Base-by-base conservation (phyloP, 2,888 invertebrate species). In the Cyclophora punctaria region DNA sequence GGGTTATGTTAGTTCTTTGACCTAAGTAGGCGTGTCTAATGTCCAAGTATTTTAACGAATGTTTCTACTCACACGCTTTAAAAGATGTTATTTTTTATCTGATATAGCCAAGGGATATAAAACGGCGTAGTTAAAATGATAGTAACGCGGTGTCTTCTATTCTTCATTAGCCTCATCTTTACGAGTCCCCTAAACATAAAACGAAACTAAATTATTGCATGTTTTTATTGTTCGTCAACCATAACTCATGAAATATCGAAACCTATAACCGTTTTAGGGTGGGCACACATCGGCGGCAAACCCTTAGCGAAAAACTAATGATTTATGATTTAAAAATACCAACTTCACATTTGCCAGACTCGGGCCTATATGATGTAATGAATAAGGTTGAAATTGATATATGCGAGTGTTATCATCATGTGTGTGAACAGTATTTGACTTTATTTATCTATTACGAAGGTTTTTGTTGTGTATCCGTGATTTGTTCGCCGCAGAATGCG, bases 371-470 rank as follows among this genome's bases (percentile, higher is more conserved):
- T 40, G 35, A 44, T 35, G 37, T 42, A n/a, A 40, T n/a, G 2
- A 35, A 44, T 44, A 48, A 62, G 35, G 42, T 48, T 51, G 55
- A 48, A 35, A 44, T 44, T 20, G 2, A 5, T 33, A 44, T 6
- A 6, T 33, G 42, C 33, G 48, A 50, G 35, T 41, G 3, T 20
- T 40, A 4, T 34, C 42, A 56, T 50, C 52, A 47, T 44, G 37
- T 59, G 67, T 61, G 64, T 57, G 44, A 58, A 64, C 59, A 69
- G 61, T 77, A 72, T 78, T 76, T 78, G 78, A 75, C 75, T 77
- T 78, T 76, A 78, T 78, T 78, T 77, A 75, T 78, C 72, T 73
- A 74, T 77, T 77, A 77, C 73, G 71, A 71, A 65, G 67, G 73
- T 71, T 75, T 69, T 76, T 73, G 72, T 75, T 59, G 67, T 64